A percentile compares a stretch with the other conserved stretches of the same genome.
These are phyloP conservation scores for Trachurus trachurus DNA, from an alignment of 2,797 vertebrate genomes.

Conservation along the genomic window DNA sequence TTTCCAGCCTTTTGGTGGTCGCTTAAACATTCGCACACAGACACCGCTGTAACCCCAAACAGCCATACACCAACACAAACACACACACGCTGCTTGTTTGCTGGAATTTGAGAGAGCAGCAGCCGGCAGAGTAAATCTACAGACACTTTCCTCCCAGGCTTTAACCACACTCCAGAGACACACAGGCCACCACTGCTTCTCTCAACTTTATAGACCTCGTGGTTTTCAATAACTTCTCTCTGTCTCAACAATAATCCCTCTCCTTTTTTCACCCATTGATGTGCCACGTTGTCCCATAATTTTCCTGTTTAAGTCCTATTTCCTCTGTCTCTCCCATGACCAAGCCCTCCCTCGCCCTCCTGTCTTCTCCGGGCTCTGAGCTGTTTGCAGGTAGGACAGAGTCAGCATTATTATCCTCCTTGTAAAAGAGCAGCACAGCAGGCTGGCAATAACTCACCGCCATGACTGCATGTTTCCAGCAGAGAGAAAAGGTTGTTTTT, in stretches of 20 bases:
- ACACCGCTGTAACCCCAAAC: slow-evolving; percentile 71
- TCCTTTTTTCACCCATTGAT: slow-evolving; percentile 40
- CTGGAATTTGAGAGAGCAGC: slow-evolving; percentile 65
- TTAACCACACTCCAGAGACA: slow-evolving; percentile 63
- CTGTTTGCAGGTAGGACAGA: slow-evolving; percentile 74
- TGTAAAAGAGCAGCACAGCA: slow-evolving; percentile 74
- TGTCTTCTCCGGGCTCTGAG: slow-evolving; percentile 28
- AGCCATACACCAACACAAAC: slow-evolving; percentile 67
- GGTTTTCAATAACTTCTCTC: slow-evolving; percentile 54
- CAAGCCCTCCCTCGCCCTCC: slow-evolving; percentile 23
- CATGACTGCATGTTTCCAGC: slow-evolving; percentile 82
- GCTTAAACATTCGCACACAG: slow-evolving; percentile 69
- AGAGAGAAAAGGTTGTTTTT: slow-evolving; percentile 70
- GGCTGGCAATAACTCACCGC: slow-evolving; percentile 58
- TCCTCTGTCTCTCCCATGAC: slow-evolving; percentile 47
- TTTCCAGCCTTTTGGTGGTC: slow-evolving; percentile 88
- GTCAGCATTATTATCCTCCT: slow-evolving; percentile 76
- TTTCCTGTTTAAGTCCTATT: slow-evolving; percentile 36
- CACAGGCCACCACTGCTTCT: slow-evolving; percentile 55
- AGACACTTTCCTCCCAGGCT: slow-evolving; percentile 67
- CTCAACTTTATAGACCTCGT: slow-evolving; percentile 23
- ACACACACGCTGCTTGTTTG: slow-evolving; percentile 70
- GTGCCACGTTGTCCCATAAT: slow-evolving; percentile 43
- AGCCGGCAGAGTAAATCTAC: slow-evolving; percentile 51
- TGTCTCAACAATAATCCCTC: slow-evolving; percentile 53